Evolutionary conservation across 23 tunicate genomes (phyloP), one percentile per base, ranked within the genome.

Genomic region (Trididemnum clinides): DNA sequence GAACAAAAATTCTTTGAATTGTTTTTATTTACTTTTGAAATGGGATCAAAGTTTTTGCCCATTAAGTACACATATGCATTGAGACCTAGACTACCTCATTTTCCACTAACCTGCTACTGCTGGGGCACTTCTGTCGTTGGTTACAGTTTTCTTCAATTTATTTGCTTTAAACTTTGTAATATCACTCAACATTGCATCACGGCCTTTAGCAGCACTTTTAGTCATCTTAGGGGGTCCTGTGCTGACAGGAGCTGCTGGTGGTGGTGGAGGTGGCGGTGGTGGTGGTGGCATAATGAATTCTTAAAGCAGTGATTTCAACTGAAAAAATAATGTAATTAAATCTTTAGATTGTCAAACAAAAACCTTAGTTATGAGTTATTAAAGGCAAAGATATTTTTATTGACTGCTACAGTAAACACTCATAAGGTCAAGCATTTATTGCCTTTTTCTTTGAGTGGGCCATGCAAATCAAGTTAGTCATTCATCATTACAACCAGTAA

Each of bases 51-150:
- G 10, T 44, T 44, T 44, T 7, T 7, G 15, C 54, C 10, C 15
- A 44, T 44, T 7, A 44, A 44, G 54, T 44, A 7, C 15, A 44
- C 15, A 44, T 7, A n/a, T n/a, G n/a, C 15, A 44, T 44, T 44
- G 15, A 44, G 10, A 44, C 54, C 15, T 44, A n/a, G n/a, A n/a
- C 54, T 44, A 44, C 54, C 54, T 7, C 10, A 44, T 44, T 7
- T 7, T 44, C 10, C 10, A 44, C 70, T 62, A 80, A 92, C 97
- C 57, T 1, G 51, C 64, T 49, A 91, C 35, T 0, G 50, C 54
- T 2, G 92, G 97, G 26, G 73, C 92, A 80, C 97, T 92, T 72
- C 92, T 37, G 57, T 92, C 97, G 79, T 88, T 88, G 15, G 97
- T 92, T 26, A 64, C 78, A 2, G 82, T 84, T 73, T 92, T 92